Base-by-base conservation (phyloP, 2,888 invertebrate species). In the Rhyacophila evoluta region DNA sequence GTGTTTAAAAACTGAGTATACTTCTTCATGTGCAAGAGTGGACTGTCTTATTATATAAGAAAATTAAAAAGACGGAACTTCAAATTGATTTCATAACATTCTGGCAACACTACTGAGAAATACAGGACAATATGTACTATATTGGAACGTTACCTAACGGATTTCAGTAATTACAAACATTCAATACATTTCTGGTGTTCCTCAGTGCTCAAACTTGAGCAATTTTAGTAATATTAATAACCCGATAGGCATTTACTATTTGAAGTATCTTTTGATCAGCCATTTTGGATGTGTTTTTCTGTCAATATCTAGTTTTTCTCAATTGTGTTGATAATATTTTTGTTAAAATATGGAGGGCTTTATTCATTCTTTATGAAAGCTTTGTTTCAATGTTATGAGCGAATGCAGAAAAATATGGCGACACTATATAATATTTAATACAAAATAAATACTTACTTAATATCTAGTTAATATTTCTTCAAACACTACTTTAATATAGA, bases 401-500 rank as follows among this genome's bases (percentile, higher is more conserved):
- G 2, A 55, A 55, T 2, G 8, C 8, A 12, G 19, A 19, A 55
- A 55, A 55, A 55, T 55, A 55, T 55, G 55, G 55, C 55, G 25
- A 55, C 15, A 19, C 41, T 19, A 41, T 15, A 33, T 33, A 4
- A 33, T 33, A 33, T 33, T 33, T 55, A 55, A 55, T 55, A 55
- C 55, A 25, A 55, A 25, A 55, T 55, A 55, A 55, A 55, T 55
- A 55, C 55, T 55, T 55, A 55, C 55, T 55, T 55, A 55, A 19
- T 19, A 10, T 55, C 55, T 55, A 55, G 6, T 33, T 33, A 25
- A 55, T 55, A 55, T 55, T 25, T 55, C 15, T 55, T 41, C 41
- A 41, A 41, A 41, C 19, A 41, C 41, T 41, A 41, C 15, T 15
- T 55, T 55, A 55, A 55, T 55, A 19, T 15, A 55, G 55, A 19